Conservation (phyloP, 2,888 invertebrate species). For the Abscondita cerata region DNA sequence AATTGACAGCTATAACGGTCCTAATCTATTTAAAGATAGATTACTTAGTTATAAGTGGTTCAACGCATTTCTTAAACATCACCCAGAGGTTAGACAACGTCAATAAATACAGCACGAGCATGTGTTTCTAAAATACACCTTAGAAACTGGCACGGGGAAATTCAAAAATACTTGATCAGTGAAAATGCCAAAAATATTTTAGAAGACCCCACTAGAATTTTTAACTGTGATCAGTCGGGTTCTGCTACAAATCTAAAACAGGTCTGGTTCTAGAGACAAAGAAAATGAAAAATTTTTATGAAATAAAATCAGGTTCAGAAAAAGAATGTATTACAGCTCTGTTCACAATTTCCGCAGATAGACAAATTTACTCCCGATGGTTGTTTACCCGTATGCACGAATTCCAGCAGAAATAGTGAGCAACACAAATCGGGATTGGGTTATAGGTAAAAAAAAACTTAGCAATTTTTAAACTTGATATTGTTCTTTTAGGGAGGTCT, state of each 20-base stretch:
- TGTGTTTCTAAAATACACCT: constrained; percentile 24
- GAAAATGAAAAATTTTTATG: constrained; percentile 23
- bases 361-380: constrained; percentile 23
- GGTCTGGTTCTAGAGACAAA: constrained; percentile 21
- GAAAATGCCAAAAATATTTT: constrained; percentile 31
- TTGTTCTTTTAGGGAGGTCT: too few relatives aligned
- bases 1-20: constrained; percentile 25
- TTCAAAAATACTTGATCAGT: constrained; percentile 18
- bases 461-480: too few relatives aligned
- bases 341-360: constrained; percentile 30
- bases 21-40: constrained; percentile 22
- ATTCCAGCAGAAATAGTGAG: constrained; percentile 26
- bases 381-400: not conserved
- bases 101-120: constrained; percentile 28
- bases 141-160: constrained; percentile 25
- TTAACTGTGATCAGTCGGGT: constrained; percentile 31
- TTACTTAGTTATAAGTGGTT: constrained; percentile 27
- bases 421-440: constrained; percentile 28
- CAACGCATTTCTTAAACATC: constrained; percentile 30
- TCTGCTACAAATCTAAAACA: constrained; percentile 31
- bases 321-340: constrained; percentile 26
- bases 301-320: constrained; percentile 19
- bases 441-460: constrained; percentile 5
- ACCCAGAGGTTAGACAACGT: constrained; percentile 24
- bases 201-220: constrained; percentile 32